Evolutionary conservation across 2,113 vertebrate genomes (phyloP).

Genomic region (Dicerorhinus sumatrensis): DNA sequence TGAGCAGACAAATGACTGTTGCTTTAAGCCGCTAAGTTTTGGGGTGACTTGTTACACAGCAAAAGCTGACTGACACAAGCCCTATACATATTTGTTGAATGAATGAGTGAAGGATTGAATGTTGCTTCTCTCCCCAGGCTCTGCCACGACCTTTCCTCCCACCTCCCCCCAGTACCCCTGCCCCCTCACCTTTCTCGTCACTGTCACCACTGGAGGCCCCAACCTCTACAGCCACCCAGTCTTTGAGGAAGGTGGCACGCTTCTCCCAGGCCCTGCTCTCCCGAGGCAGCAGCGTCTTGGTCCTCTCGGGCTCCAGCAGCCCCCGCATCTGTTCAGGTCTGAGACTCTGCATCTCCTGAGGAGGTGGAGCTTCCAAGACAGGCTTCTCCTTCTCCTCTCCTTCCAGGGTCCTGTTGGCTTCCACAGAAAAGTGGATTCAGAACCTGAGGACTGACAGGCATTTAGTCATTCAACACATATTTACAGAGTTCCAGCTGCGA

Average conservation of each 20-base stretch:
- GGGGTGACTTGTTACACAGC: background rate
- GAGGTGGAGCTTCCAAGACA: background rate
- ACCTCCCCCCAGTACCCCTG: accelerated
- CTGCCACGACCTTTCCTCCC: accelerated
- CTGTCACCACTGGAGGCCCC: background rate
- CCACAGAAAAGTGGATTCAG: background rate
- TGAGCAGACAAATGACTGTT: accelerated
- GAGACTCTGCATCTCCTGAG: constrained; percentile 64
- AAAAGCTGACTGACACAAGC: too few species aligned
- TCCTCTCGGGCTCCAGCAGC: constrained; percentile 26
- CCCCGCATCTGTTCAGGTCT: constrained; percentile 44
- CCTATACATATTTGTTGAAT: too few species aligned
- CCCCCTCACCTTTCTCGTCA: constrained; percentile 61
- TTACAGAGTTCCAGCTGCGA: background rate
- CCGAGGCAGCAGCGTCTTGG: constrained; percentile 1
- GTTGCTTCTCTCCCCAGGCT: background rate
- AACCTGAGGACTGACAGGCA: constrained; percentile 21
- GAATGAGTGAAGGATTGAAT: background rate
- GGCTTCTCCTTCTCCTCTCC: background rate
- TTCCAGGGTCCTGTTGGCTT: background rate
- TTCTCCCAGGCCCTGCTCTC: constrained; percentile 68
- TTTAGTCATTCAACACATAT: background rate
- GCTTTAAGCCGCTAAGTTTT: too few species aligned
- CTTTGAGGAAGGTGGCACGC: background rate
- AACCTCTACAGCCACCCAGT: constrained; percentile 63